These are phyloP conservation scores for Pyrgilauda ruficollis DNA, from an alignment of 2,113 vertebrate species.

Conservation along the genomic window DNA sequence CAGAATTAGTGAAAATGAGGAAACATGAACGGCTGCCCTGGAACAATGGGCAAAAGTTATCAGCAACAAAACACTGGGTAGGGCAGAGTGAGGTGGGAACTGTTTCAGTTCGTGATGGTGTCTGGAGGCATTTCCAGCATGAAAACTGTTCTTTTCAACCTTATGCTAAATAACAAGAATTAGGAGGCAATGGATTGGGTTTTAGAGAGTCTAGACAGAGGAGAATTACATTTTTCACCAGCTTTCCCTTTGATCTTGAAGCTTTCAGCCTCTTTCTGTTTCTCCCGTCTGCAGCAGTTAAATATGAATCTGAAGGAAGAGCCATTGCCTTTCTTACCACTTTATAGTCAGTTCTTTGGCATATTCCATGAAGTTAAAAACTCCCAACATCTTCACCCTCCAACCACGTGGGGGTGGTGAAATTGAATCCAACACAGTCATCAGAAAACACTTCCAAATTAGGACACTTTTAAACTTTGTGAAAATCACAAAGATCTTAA, in stretches of 20 bases:
- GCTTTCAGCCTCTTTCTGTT: background rate
- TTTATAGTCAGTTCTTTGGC: background rate
- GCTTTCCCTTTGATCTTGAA: background rate
- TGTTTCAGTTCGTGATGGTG: fast-evolving
- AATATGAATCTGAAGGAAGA: background rate
- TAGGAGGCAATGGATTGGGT: background rate
- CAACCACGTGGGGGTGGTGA: background rate
- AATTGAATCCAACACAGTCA: background rate
- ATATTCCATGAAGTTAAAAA: background rate
- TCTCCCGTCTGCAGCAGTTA: background rate
- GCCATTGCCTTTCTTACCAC: background rate
- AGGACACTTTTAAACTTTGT: background rate
- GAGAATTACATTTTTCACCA: background rate
- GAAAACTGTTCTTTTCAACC: background rate
- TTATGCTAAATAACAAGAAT: background rate
- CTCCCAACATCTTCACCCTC: background rate
- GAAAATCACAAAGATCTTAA: background rate
- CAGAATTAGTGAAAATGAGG: background rate
- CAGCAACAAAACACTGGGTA: background rate
- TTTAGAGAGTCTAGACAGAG: background rate
- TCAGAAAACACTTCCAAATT: background rate
- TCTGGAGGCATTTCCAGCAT: background rate
- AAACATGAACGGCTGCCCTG: background rate
- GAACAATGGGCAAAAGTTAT: background rate
- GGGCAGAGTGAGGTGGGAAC: background rate